Evolutionary conservation across 2,113 vertebrate species (phyloP).

Genomic region (Barbus barbus): DNA sequence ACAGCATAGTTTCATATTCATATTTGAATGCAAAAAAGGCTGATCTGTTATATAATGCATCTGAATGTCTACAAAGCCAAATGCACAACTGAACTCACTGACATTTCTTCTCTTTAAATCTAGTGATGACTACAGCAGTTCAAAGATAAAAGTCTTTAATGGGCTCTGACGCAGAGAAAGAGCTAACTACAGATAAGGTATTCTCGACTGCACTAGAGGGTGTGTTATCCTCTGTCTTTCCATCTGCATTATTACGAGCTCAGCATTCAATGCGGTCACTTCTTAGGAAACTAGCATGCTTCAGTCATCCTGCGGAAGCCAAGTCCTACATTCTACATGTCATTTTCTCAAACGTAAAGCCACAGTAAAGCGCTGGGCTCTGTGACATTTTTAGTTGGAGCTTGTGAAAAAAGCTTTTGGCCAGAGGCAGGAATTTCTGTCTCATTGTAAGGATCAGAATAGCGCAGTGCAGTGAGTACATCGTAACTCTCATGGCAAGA

Average conservation of each 20-base stretch:
- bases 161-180: neutral
- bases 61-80: neutral
- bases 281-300: conserved; percentile 64
- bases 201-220: neutral
- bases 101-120: neutral
- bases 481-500: conserved; percentile 31
- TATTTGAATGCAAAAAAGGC: neutral
- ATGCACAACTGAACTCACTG: neutral
- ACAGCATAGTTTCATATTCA: neutral
- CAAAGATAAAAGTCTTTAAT: neutral
- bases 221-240: conserved; percentile 51
- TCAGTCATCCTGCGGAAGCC: conserved; percentile 74
- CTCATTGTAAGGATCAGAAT: conserved; percentile 39
- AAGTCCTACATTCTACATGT: conserved; percentile 70
- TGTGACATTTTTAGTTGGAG: conserved; percentile 75
- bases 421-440: conserved; percentile 42
- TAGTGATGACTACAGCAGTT: conserved; percentile 13
- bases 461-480: conserved; percentile 13
- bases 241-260: conserved; percentile 73
- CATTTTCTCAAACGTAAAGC: conserved; percentile 66
- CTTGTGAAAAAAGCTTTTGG: conserved; percentile 61
- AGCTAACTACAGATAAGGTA: neutral
- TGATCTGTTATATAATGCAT: neutral
- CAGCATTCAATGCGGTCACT: conserved; percentile 73
- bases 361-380: conserved; percentile 64